Evolutionary conservation across 2,888 invertebrate genomes (phyloP), one percentile per base, ranked within the genome.

Genomic region (Augiades crinisus): DNA sequence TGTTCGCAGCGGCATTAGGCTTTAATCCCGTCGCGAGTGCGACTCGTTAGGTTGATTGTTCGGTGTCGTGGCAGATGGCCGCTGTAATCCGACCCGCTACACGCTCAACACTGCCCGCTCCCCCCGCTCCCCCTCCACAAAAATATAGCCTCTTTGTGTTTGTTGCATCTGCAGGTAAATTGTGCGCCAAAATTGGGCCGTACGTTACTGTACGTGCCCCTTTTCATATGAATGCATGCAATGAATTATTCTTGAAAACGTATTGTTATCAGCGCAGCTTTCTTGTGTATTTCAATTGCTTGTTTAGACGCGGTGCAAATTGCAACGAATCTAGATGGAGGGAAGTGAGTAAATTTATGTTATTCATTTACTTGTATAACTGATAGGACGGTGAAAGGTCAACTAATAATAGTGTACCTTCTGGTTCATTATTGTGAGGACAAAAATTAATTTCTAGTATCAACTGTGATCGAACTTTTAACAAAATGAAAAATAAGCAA

Each of bases 121-220:
- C 49, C 66, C 63, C 61, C 49, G 58, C 56, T 56, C 50, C 56
- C 56, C 71, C 70, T 70, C 68, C 67, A 64, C 70, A 68, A 72
- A 75, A 77, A 81, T 78, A 78, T 79, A 77, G 71, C 81, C 83
- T 86, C 86, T 87, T 88, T 87, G 84, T 87, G 79, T 82, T 80
- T 79, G 85, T 81, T 87, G 86, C 88, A 88, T 87, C 85, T 88
- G 88, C 86, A 87, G 88, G 87, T 88, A 86, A 86, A 85, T 86
- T 85, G 86, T 78, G 73, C 72, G 74, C 84, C 76, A 72, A 82
- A 87, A 85, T 87, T 85, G 85, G 85, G 68, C 77, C 74, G 80
- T 80, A 78, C 73, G 75, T 83, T 80, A 77, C 70, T 55, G 62
- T 70, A 75, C 78, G 76, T 75, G 75, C 72, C 63, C 72, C 68